Evolutionary conservation across 2,888 invertebrate species (phyloP), one percentile per base, ranked within the genome.

Genomic region (Leptopilina myrica): DNA sequence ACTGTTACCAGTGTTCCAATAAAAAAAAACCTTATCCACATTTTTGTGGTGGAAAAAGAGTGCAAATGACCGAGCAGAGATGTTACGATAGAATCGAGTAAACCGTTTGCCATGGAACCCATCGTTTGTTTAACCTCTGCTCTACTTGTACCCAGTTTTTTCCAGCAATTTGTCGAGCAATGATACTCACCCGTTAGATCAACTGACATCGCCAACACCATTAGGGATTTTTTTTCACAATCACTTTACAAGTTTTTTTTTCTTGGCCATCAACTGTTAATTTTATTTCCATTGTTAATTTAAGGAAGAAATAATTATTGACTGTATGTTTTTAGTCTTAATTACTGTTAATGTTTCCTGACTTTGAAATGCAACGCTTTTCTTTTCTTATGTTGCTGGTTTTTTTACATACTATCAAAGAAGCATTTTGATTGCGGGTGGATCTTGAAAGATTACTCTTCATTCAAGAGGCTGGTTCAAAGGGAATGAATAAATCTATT

Each of bases 71-170:
- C 53, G 43, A 15, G 11, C 67, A 43, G 62, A 76, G 56, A 79
- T 76, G 59, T 53, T 64, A 20, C 64, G 64, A 80, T 79, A 69
- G 40, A 53, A 40, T 62, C 76, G 67, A 49, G 6, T 12, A 64
- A 46, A 80, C 81, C 76, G 81, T 78, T 81, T 81, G 78, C 83
- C 76, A 81, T 84, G 82, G 81, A 85, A 79, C 84, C 76, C 81
- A 80, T 77, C 81, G 84, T 85, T 84, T 84, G 85, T 84, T 80
- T 79, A 73, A 56, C 79, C 80, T 85, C 84, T 81, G 78, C 77
- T 66, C 80, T 81, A 80, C 80, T 79, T 80, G 81, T 69, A 77
- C 79, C 80, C 78, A 73, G 62, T 81, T 80, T 79, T 79, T 65
- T 33, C 62, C 78, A 76, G 15, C 69, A 53, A 73, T 73, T 73